Base-by-base conservation (phyloP, 2,888 invertebrate species). In the Ctena decussata region DNA sequence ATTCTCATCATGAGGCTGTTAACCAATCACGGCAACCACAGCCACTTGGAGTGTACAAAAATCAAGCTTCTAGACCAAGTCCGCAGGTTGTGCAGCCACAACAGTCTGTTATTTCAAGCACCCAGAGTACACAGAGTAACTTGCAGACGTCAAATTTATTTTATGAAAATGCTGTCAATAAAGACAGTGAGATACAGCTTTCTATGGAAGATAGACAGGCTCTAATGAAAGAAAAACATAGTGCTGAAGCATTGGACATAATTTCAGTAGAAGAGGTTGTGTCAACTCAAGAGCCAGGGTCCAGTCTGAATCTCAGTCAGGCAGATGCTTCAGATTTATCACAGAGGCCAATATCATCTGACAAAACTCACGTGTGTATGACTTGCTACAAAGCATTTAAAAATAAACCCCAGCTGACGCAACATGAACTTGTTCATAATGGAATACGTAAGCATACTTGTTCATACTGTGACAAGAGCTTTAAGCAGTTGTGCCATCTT, bases 401-500 rank as follows among this genome's bases (percentile, higher is more conserved):
- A 96, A 98, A 98, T 95, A 99, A 99, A 96, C 99, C 99, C 96
- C 99, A 99, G 96, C 97, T 99, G 95, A 97, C 98, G 11, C 99
- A 99, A 96, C 99, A 99, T 96, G 98, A 98, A 96, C 97, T 98
- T 93, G 99, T 99, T 80, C 99, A 99, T 96, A 99, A 98, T 30
- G 99, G 99, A 77, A 98, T 99, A 96, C 98, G 99, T 96, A 99
- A 99, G 15, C 99, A 99, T 97, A 98, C 98, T 96, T 99, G 99
- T 97, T 98, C 98, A 94, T 99, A 98, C 96, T 99, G 99, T 96
- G 99, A 99, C 96, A 97, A 99, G 91, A 97, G 98, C 95, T 99
- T 99, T 97, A 99, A 99, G 96, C 99, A 99, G 96, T 97, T 99
- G 89, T 98, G 98, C 94, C 99, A 99, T 96, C 98, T 99, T 15